A percentile compares a stretch with the other conserved stretches of the same genome.
Conservation (phyloP, 2,888 invertebrate species). For the Mechanitis messenoides region DNA sequence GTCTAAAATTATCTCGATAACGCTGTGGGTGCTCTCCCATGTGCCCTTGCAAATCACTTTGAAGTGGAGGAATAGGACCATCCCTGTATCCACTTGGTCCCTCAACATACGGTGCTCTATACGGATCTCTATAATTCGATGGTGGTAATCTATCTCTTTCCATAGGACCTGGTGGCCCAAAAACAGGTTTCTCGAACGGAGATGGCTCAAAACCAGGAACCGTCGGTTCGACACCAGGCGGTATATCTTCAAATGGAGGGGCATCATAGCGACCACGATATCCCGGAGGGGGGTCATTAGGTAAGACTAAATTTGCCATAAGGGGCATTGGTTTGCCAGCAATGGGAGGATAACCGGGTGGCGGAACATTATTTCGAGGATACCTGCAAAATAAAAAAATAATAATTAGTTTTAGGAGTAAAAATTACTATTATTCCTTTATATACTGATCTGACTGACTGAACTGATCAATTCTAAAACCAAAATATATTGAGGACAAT, state of each 20-base stretch:
- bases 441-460: too few relatives aligned
- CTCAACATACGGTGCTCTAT: conserved; percentile 55
- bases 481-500: too few relatives aligned
- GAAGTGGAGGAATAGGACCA: conserved; percentile 48
- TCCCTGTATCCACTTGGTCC: conserved; percentile 51
- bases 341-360: conserved; percentile 54
- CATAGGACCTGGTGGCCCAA: conserved; percentile 51
- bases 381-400: conserved; percentile 53
- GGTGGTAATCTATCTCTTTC: conserved; percentile 63
- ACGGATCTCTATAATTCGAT: conserved; percentile 58
- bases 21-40: conserved; percentile 54
- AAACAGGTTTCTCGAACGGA: conserved; percentile 70
- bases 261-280: conserved; percentile 64
- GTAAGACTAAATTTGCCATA: conserved; percentile 47
- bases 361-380: conserved; percentile 57
- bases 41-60: conserved; percentile 63
- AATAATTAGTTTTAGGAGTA: conserved; percentile 1
- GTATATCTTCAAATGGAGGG: conserved; percentile 75
- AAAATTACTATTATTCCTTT: background rate
- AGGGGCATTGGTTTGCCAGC: conserved; percentile 56
- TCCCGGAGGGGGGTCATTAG: conserved; percentile 53
- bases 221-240: conserved; percentile 79
- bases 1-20: conserved; percentile 63
- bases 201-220: conserved; percentile 79
- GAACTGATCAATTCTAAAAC: too few relatives aligned